phyloP scores from a whole-genome alignment of 2,888 invertebrate species.

The Cheilosia variabilis region DNA sequence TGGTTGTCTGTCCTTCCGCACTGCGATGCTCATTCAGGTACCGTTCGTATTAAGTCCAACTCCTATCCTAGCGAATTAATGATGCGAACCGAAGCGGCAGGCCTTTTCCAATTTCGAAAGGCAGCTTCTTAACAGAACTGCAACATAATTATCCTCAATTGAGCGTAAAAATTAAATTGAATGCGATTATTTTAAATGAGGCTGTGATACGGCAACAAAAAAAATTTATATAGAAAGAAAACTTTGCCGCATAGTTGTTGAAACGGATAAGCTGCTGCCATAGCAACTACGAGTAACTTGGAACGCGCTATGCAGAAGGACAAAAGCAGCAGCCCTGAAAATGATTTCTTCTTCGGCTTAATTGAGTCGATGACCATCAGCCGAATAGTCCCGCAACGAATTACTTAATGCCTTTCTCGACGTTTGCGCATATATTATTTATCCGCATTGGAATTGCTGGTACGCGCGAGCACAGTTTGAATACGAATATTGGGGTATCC shows the following conservation, averaged over 20 bases:
- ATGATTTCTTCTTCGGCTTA: slow-evolving; percentile 49
- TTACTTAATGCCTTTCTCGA: slow-evolving; percentile 56
- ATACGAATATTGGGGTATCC: slow-evolving; percentile 12
- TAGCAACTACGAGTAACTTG: slow-evolving; percentile 61
- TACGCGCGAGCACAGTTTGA: slow-evolving; percentile 43
- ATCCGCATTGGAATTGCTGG: slow-evolving; percentile 64
- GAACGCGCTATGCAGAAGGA: slow-evolving; percentile 21
- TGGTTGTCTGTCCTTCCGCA: not conserved
- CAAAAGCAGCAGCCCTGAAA: slow-evolving; percentile 60
- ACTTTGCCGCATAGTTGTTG: slow-evolving; percentile 50
- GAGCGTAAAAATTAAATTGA: slow-evolving; percentile 74
- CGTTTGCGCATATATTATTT: slow-evolving; percentile 57
- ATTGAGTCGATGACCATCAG: slow-evolving; percentile 70
- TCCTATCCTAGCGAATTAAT: slow-evolving; percentile 28
- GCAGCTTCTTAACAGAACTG: slow-evolving; percentile 30
- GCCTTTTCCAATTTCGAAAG: not conserved
- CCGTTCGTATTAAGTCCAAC: too few relatives aligned
- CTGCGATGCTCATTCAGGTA: not conserved
- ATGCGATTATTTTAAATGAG: slow-evolving; percentile 73
- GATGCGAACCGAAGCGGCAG: slow-evolving; percentile 33
- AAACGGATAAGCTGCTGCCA: slow-evolving; percentile 20
- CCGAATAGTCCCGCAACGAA: slow-evolving; percentile 47
- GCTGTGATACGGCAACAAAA: slow-evolving; percentile 35
- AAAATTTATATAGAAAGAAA: not conserved
- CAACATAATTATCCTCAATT: slow-evolving; percentile 75